Evolutionary conservation across 2,888 invertebrate genomes (phyloP).

Genomic region (Aleiodes leptofemur): DNA sequence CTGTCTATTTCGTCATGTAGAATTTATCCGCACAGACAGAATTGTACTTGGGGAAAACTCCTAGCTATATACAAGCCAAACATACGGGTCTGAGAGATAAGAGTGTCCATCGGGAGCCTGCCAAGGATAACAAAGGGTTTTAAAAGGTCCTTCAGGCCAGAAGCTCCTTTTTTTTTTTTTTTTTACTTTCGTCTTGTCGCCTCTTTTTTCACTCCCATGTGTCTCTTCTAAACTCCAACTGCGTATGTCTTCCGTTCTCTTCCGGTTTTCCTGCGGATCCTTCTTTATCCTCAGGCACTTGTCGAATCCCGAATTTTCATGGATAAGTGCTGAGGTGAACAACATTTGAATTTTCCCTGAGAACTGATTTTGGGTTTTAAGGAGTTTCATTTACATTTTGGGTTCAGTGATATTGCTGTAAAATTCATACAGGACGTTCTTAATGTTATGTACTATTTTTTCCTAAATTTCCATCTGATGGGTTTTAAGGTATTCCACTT

Average conservation of each 20-base stretch:
- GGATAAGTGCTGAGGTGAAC: not conserved
- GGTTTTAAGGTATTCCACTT: too few species aligned
- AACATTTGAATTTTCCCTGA: not conserved
- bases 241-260: slow-evolving; percentile 23
- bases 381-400: too few species aligned
- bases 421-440: too few species aligned
- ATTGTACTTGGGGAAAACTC: slow-evolving; percentile 57
- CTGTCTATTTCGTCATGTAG: slow-evolving; percentile 36
- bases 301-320: slow-evolving; percentile 19
- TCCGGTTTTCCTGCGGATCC: slow-evolving; percentile 8
- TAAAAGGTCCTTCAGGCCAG: slow-evolving; percentile 62
- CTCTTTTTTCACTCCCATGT: slow-evolving; percentile 31
- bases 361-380: too few species aligned
- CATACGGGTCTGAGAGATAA: slow-evolving; percentile 62
- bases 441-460: too few species aligned
- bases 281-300: slow-evolving; percentile 25
- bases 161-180: slow-evolving; percentile 46
- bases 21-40: slow-evolving; percentile 51
- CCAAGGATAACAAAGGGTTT: slow-evolving; percentile 67
- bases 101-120: slow-evolving; percentile 66
- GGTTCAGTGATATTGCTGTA: too few species aligned
- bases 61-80: slow-evolving; percentile 69
- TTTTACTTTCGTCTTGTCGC: slow-evolving; percentile 10
- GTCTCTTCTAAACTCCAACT: slow-evolving; percentile 38
- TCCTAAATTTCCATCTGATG: too few species aligned